Evolutionary conservation across 2,888 invertebrate species (phyloP).

Genomic region (Holacanthella duospinosa): DNA sequence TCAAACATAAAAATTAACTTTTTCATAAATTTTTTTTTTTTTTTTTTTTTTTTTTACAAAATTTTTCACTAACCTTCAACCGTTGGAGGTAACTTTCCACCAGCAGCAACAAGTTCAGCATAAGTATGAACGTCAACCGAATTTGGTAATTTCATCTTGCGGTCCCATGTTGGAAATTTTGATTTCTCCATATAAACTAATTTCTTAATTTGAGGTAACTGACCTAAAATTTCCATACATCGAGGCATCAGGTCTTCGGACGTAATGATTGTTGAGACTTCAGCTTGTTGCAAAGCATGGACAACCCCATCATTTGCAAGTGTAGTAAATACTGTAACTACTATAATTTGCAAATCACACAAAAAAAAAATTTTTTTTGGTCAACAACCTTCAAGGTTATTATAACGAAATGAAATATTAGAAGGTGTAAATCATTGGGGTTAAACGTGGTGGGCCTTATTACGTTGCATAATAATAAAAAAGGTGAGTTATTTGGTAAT

Average conservation of each 20-base stretch:
- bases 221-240: slow-evolving; percentile 63
- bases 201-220: slow-evolving; percentile 64
- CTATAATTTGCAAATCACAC: slow-evolving; percentile 42
- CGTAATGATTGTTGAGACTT: slow-evolving; percentile 85
- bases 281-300: slow-evolving; percentile 94
- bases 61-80: not conserved
- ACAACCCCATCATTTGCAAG: slow-evolving; percentile 92
- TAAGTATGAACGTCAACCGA: slow-evolving; percentile 22
- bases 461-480: not conserved
- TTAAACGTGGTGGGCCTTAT: not conserved
- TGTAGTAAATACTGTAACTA: slow-evolving; percentile 95
- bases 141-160: slow-evolving; percentile 13
- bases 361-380: not conserved
- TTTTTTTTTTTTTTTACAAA: not conserved
- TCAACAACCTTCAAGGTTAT: not conserved
- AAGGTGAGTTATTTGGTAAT: too few relatives aligned
- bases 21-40: not conserved
- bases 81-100: slow-evolving; percentile 9
- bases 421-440: too few relatives aligned
- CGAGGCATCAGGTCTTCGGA: slow-evolving; percentile 84
- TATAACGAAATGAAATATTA: too few relatives aligned
- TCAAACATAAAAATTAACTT: slow-evolving; percentile 8
- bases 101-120: slow-evolving; percentile 16
- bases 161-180: slow-evolving; percentile 7
- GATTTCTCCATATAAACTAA: slow-evolving; percentile 65